Evolutionary conservation across 2,113 vertebrate genomes (phyloP).

Genomic region (Telmatochromis sp.): DNA sequence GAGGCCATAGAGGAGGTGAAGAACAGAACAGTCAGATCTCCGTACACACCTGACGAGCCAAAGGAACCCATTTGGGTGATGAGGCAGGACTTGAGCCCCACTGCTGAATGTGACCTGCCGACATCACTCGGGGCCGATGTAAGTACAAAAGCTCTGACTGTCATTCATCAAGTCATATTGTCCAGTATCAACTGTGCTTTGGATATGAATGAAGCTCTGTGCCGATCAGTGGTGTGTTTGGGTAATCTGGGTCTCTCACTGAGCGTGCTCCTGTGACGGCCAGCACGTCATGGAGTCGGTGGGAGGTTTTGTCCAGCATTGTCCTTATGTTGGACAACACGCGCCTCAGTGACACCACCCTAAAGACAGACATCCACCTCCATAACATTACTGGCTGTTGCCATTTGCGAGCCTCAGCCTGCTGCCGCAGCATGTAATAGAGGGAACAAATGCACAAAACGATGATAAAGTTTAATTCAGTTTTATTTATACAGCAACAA

Average conservation of each 20-base stretch:
- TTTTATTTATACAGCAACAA: not conserved
- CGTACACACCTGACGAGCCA: constrained; percentile 94
- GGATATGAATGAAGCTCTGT: not conserved
- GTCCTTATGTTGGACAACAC: not conserved
- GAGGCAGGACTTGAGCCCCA: constrained; percentile 93
- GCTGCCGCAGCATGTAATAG: not conserved
- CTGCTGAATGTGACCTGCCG: constrained; percentile 83
- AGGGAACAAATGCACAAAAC: not conserved
- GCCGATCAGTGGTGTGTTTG: not conserved
- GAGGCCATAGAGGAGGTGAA: constrained; percentile 97
- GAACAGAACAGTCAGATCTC: constrained; percentile 92
- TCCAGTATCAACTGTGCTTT: fast-evolving
- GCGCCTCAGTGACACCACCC: not conserved
- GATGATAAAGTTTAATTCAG: fast-evolving
- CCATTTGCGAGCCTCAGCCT: not conserved
- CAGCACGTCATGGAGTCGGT: not conserved
- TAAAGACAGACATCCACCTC: not conserved
- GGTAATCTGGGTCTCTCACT: not conserved
- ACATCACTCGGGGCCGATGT: constrained; percentile 82
- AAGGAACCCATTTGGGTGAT: constrained; percentile 98
- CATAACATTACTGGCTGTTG: not conserved
- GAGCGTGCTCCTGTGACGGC: not conserved
- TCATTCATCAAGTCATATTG: not conserved
- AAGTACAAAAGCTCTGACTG: constrained; percentile 62
- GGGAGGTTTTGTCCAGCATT: not conserved